These are phyloP conservation scores for Pteromalus puparum DNA, from an alignment of 1,140 invertebrate species.

Conservation along the genomic window DNA sequence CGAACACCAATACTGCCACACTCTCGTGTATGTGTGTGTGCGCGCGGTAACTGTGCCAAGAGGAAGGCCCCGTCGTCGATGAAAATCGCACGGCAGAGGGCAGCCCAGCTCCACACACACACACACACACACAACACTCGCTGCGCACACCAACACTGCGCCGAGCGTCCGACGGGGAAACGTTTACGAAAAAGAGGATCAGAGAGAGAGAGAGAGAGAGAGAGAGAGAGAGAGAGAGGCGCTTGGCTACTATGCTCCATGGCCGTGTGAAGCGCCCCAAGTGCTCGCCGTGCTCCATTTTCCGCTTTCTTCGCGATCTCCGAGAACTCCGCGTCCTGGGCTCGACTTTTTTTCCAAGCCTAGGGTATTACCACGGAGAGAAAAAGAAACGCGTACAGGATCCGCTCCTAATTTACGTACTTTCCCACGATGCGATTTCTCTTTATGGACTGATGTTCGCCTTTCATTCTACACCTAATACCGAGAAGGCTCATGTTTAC, in stretches of 20 bases:
- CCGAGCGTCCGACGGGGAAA: conserved; percentile 16
- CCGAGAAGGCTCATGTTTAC: not conserved
- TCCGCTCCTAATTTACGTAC: not conserved
- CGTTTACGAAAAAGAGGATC: conserved; percentile 49
- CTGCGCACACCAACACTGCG: conserved; percentile 6
- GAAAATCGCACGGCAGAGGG: conserved; percentile 71
- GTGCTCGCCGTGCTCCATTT: conserved; percentile 33
- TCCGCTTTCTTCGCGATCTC: not conserved
- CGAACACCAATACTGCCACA: not conserved
- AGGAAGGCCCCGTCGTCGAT: conserved; percentile 59
- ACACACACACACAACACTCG: not conserved
- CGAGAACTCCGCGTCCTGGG: not conserved
- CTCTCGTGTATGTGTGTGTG: not conserved
- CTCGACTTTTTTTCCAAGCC: not conserved
- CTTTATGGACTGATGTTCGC: not conserved
- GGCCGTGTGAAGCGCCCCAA: conserved; percentile 48
- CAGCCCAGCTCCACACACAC: conserved; percentile 51
- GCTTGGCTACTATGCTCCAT: conserved; percentile 27
- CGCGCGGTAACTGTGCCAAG: conserved; percentile 19
- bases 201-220: conserved; percentile 19
- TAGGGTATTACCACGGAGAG: not conserved
- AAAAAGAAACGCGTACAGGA: not conserved
- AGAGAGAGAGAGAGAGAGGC: conserved; percentile 23
- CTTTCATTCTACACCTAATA: not conserved
- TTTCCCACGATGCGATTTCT: not conserved